These are phyloP conservation scores for Tenthredo scrophulariae DNA, from an alignment of 2,888 invertebrate species.

Conservation along the genomic window DNA sequence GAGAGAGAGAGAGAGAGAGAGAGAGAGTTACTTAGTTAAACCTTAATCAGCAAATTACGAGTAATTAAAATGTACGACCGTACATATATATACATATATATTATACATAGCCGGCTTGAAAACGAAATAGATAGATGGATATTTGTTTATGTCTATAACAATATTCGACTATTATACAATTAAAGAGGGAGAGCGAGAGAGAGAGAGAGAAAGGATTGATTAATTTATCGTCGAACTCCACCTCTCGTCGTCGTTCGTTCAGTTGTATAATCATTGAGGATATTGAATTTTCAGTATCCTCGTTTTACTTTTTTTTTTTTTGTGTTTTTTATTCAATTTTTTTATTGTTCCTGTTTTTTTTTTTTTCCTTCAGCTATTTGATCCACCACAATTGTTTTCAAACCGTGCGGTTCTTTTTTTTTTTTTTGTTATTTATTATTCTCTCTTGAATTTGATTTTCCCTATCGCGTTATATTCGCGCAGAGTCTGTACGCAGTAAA, in stretches of 20 bases:
- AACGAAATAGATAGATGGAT: not conserved
- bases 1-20: not conserved
- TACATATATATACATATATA: not conserved
- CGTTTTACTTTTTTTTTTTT: not conserved
- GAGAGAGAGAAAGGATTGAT: not conserved
- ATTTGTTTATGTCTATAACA: no score
- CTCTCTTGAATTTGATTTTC: not conserved
- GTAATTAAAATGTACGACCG: constrained; percentile 42
- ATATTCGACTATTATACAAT: no score
- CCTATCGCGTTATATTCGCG: not conserved
- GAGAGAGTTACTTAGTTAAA: constrained; percentile 38
- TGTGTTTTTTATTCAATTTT: not conserved
- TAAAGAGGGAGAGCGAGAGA: not conserved
- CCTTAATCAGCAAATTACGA: constrained; percentile 44
- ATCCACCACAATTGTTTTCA: not conserved
- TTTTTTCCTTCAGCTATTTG: not conserved
- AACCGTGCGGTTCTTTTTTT: not conserved
- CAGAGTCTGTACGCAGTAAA: no score
- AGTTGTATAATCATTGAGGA: not conserved
- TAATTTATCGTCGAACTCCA: not conserved
- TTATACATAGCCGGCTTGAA: not conserved
- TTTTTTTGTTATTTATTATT: not conserved
- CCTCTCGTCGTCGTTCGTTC: not conserved
- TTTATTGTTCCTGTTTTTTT: not conserved
- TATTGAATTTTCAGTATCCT: not conserved